Conservation (phyloP, 1,140 invertebrate species). For the Drosophila lini region DNA sequence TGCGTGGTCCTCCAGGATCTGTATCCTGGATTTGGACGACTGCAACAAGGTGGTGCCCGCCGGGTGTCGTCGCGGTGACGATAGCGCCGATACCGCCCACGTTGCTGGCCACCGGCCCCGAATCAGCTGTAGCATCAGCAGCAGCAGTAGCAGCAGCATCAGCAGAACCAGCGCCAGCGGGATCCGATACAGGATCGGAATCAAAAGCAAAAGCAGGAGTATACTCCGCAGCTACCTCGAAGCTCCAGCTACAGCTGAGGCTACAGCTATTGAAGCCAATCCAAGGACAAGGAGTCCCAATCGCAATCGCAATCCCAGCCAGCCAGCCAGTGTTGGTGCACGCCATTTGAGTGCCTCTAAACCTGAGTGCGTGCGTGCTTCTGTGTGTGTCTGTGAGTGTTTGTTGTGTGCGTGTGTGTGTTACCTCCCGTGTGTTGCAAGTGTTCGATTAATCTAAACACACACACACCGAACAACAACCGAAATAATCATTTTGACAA, state of each 20-base stretch:
- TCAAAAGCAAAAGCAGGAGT: slow-evolving; percentile 1
- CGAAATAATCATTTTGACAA: slow-evolving; percentile 16
- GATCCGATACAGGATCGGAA: neutral
- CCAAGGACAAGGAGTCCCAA: neutral
- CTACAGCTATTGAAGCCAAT: slow-evolving; percentile 25
- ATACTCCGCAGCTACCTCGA: slow-evolving; percentile 21
- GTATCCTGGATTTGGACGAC: slow-evolving; percentile 22
- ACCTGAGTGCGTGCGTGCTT: slow-evolving; percentile 7
- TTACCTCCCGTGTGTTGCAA: slow-evolving; percentile 30
- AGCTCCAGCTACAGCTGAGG: slow-evolving; percentile 19
- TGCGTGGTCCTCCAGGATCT: slow-evolving; percentile 57
- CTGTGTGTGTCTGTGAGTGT: slow-evolving; percentile 18
- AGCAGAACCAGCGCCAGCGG: slow-evolving; percentile 10
- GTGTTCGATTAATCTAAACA: slow-evolving; percentile 23
- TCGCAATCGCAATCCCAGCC: slow-evolving; percentile 18
- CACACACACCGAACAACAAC: slow-evolving; percentile 6
- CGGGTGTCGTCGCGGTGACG: slow-evolving; percentile 56
- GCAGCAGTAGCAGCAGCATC: slow-evolving; percentile 14
- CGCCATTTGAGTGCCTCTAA: slow-evolving; percentile 44
- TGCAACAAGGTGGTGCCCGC: slow-evolving; percentile 33
- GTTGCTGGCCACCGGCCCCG: slow-evolving; percentile 50
- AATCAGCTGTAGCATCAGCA: slow-evolving; percentile 32
- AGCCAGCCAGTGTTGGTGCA: slow-evolving; percentile 24
- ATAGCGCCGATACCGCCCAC: slow-evolving; percentile 51
- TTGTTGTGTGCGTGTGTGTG: slow-evolving; percentile 15